These are phyloP conservation scores for Aleadryas rufinucha DNA, from an alignment of 2,113 vertebrate genomes.

Conservation along the genomic window DNA sequence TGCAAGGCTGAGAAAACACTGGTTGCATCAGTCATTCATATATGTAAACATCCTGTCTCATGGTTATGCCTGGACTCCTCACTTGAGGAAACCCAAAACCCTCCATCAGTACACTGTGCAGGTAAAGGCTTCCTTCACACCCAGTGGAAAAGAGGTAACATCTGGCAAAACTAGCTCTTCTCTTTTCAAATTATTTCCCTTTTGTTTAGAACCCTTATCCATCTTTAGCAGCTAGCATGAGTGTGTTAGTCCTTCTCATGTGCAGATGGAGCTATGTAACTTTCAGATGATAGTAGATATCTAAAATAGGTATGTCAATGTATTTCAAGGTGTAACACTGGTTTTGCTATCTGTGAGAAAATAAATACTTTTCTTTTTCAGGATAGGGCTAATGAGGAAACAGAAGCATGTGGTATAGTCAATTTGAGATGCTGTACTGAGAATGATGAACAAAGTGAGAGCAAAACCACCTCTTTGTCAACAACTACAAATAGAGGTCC, in stretches of 20 bases:
- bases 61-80: background rate
- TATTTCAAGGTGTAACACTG: background rate
- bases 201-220: background rate
- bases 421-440: background rate
- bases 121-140: background rate
- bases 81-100: background rate
- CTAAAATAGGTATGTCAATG: background rate
- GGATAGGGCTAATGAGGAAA: background rate
- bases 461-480: background rate
- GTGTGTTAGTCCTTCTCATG: background rate
- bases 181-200: background rate
- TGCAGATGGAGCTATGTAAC: background rate
- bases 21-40: background rate
- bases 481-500: background rate
- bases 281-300: background rate
- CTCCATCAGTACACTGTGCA: background rate
- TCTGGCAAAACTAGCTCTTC: background rate
- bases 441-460: background rate
- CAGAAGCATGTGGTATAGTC: background rate
- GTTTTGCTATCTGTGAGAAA: background rate
- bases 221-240: background rate
- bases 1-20: background rate
- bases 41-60: background rate
- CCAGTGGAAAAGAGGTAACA: background rate
- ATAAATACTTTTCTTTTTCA: background rate